Percentiles rank a stretch among this genome's conserved stretches.
Conservation (phyloP, 2,888 invertebrate genomes). For the Hyposoter dolosus region DNA sequence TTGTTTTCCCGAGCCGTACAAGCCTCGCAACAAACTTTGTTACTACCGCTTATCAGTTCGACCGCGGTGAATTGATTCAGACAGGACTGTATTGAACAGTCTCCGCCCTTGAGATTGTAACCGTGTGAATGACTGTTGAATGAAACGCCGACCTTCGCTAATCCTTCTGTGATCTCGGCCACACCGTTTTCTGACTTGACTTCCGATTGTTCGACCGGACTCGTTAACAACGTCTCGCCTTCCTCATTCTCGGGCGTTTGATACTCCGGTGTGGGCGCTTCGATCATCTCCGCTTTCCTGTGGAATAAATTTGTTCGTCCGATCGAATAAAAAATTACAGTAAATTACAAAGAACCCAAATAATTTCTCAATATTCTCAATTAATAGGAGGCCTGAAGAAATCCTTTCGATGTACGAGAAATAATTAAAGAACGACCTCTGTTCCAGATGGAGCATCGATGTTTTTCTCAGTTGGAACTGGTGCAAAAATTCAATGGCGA, state of each 20-base stretch:
- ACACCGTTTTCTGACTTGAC: slow-evolving; percentile 70
- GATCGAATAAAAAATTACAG: no score
- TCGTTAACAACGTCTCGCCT: slow-evolving; percentile 38
- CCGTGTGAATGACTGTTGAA: slow-evolving; percentile 84
- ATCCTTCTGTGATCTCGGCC: slow-evolving; percentile 72
- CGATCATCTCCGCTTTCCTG: slow-evolving; percentile 41
- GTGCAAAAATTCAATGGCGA: neutral
- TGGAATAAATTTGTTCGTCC: neutral
- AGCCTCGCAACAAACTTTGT: slow-evolving; percentile 96
- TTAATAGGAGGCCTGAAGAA: no score
- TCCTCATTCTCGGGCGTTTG: slow-evolving; percentile 43
- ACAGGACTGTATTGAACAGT: slow-evolving; percentile 95
- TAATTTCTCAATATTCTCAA: no score
- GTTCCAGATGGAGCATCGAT: neutral
- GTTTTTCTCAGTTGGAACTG: neutral
- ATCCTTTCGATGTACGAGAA: neutral
- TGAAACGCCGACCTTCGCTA: slow-evolving; percentile 74
- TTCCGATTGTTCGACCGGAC: slow-evolving; percentile 41
- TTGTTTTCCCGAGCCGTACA: slow-evolving; percentile 92
- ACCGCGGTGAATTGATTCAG: slow-evolving; percentile 96
- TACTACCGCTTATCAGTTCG: slow-evolving; percentile 95
- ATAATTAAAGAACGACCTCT: no score
- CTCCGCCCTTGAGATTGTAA: slow-evolving; percentile 91
- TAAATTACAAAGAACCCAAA: no score
- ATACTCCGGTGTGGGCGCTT: slow-evolving; percentile 37